phyloP scores from a whole-genome alignment of 2,888 invertebrate species.

The Troilus luridus region DNA sequence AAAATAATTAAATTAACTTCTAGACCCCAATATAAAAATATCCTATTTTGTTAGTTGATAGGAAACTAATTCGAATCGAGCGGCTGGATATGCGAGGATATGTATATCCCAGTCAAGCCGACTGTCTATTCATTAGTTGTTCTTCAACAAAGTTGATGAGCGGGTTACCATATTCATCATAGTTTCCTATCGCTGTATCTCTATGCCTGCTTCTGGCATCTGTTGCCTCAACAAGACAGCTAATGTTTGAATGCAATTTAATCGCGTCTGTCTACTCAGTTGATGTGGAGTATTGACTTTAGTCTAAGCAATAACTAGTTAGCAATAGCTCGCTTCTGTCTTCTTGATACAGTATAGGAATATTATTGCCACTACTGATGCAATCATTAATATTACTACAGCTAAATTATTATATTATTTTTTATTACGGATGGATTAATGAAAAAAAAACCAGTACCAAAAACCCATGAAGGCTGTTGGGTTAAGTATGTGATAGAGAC shows the following conservation, averaged over 20 bases:
- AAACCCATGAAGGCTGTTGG: no score
- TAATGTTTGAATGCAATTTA: constrained; percentile 38
- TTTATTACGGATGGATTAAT: no score
- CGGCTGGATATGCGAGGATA: neutral
- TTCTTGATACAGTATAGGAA: neutral
- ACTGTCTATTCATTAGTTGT: neutral
- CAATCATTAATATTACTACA: neutral
- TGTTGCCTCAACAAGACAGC: constrained; percentile 20
- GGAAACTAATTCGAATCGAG: neutral
- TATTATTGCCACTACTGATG: neutral
- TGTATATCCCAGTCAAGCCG: neutral
- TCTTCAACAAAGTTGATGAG: constrained; percentile 1
- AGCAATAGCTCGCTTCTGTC: neutral
- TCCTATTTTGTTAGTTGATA: neutral
- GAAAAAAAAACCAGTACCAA: no score
- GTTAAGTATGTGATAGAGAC: no score
- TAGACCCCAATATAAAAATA: neutral
- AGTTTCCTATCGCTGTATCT: neutral
- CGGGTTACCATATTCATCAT: constrained; percentile 6
- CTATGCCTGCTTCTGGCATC: neutral
- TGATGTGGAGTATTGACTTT: constrained; percentile 7
- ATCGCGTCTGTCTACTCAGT: constrained; percentile 3
- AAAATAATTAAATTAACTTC: no score
- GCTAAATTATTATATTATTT: no score
- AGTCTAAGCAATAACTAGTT: neutral